Conservation (phyloP, 2,113 vertebrate species). For the Buteo buteo region DNA sequence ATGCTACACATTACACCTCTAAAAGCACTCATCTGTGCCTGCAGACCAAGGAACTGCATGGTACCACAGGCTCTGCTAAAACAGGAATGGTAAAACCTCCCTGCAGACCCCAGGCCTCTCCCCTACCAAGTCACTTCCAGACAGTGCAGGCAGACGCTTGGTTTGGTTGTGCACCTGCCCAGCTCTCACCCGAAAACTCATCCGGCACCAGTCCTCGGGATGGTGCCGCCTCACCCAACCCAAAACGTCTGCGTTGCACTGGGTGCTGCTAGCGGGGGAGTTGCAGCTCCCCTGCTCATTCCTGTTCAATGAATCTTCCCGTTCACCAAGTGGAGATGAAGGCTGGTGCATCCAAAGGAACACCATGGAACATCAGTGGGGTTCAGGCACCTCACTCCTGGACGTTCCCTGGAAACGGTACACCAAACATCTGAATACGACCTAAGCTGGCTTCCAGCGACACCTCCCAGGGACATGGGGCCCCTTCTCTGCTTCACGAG, state of each 20-base stretch:
- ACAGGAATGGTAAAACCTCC: not conserved
- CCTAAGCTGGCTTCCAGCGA: not conserved
- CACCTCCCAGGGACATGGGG: not conserved
- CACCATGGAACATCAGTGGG: not conserved
- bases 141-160: fast-evolving
- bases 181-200: not conserved
- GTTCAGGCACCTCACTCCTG: not conserved
- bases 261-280: not conserved
- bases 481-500: not conserved
- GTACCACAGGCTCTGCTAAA: not conserved
- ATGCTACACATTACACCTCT: not conserved
- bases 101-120: not conserved
- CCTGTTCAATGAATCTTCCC: not conserved
- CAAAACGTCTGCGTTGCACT: not conserved
- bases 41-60: not conserved
- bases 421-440: not conserved
- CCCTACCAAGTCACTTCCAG: not conserved
- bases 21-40: not conserved
- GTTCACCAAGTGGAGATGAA: not conserved
- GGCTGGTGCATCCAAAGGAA: not conserved
- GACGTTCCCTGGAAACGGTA: not conserved
- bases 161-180: not conserved
- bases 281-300: not conserved
- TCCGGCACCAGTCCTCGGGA: not conserved
- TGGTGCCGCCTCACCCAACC: not conserved